Base-by-base conservation (phyloP, 2,888 invertebrate genomes). In the Rosalia funebris region DNA sequence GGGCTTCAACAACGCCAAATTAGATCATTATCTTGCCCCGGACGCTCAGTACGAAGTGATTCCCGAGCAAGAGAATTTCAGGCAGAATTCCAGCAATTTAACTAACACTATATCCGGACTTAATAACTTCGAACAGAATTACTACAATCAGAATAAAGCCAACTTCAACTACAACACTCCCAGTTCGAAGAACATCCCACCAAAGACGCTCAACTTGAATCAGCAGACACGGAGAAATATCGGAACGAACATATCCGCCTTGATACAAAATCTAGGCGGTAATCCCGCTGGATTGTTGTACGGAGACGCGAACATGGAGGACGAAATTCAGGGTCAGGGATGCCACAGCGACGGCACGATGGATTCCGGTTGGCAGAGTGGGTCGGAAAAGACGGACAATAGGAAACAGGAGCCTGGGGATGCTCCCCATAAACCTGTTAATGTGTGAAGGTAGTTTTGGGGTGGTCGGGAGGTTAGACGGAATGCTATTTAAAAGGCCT, bases 331-430 rank as follows among this genome's bases (percentile, higher is more conserved):
- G 31, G 79, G 79, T 31, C 80, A 77, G 31, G 77, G 77, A 16
- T 79, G 78, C 56, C 80, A 82, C 55, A 82, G 82, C 66, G 82
- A 82, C 62, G 81, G 77, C 37, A 89, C 88, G 0, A 86, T 88
- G 83, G 89, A 89, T 67, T 87, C 88, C 0, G 89, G 89, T 0
- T 89, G 89, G 88, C 89, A 89, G 64, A 88, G 87, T 69, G 89
- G 88, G 0, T 87, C 87, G 0, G 88, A 88, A 63, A 87, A 86
- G 75, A 84, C 85, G 57, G 86, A 79, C 34, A 73, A 71, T 52
- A 73, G 72, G 44, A 72, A 70, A 41, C 74, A 74, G 56, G 71
- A 64, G 32, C 64, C 66, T 41, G 68, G 71, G 48, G 77, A 74
- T 44, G 60, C 55, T 34, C 55, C 68, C 14, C 73, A 76, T 62